Base-by-base conservation (phyloP, 2,113 vertebrate species). In the Polyodon spathula region DNA sequence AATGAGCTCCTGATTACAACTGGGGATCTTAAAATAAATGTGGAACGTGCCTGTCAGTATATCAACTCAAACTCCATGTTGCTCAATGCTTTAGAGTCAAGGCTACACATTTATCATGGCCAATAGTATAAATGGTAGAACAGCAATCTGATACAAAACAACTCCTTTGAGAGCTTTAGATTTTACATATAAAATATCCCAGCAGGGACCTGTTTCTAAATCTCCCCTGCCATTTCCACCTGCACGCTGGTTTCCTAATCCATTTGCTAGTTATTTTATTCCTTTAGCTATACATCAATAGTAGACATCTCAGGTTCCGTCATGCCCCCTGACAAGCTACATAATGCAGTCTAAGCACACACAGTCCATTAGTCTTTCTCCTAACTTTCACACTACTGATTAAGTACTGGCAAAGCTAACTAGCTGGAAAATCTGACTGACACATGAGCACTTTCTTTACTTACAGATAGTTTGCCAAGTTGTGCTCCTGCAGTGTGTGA, bases 381-480 rank as follows among this genome's bases (percentile, higher is more conserved):
- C 48, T n/a, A 14, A 6, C 10, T 50, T 50, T 50, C 48, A 50
- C 48, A 50, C 27, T 1, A 27, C 27, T 27, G 27, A 27, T 27
- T 27, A 27, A 27, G 11, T 27, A 27, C 27, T 27, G 27, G 48
- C 48, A 50, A 11, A n/a, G 48, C 12, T n/a, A 50, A 11, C 4
- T 10, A 4, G 48, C 10, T 50, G 48, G 2, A 11, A 27, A 27
- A 27, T 27, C 27, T 14, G 17, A 44, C 43, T 41, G 8, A 42
- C 27, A 37, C 40, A 10, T 14, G 8, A 51, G 41, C 54, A 6
- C 46, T 16, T 10, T 15, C 16, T 40, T 5, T 77, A 93, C 95
- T 97, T 75, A 97, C 95, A 98, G 78, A 82, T 98, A 98, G 81
- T 97, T 98, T 71, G 95, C 94, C 73, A 98, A 72, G 79, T 98